Percentiles rank a stretch among this genome's conserved stretches.
Evolutionary conservation across 2,888 invertebrate species (phyloP).

Genomic region (Rhamphomyia laevipes): DNA sequence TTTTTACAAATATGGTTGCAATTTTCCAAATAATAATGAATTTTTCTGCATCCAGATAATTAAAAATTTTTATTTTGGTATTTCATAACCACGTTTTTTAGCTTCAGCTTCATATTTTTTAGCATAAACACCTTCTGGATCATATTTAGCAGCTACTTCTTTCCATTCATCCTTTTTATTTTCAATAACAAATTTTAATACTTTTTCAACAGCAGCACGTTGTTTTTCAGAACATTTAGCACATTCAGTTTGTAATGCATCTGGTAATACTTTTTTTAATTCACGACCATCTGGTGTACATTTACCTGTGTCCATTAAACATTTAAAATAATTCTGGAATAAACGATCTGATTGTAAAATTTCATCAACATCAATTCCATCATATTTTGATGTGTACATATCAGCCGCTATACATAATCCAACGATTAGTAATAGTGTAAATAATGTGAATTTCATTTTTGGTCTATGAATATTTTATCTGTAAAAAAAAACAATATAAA

Average conservation of each 20-base stretch:
- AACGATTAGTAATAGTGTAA: slow-evolving; percentile 35
- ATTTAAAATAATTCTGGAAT: slow-evolving; percentile 49
- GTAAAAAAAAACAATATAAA: background rate
- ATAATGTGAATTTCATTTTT: slow-evolving; percentile 38
- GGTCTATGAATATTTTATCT: background rate
- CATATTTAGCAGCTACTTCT: slow-evolving; percentile 53
- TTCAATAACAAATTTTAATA: slow-evolving; percentile 53
- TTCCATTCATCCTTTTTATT: slow-evolving; percentile 53
- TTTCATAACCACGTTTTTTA: slow-evolving; percentile 38
- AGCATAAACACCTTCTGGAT: slow-evolving; percentile 53
- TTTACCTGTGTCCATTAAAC: slow-evolving; percentile 48
- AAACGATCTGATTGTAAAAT: slow-evolving; percentile 52
- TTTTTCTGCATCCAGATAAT: too few relatives aligned
- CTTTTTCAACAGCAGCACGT: slow-evolving; percentile 48
- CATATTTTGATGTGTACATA: slow-evolving; percentile 53
- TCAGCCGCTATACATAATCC: slow-evolving; percentile 35
- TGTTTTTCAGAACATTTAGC: slow-evolving; percentile 55
- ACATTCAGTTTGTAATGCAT: slow-evolving; percentile 57
- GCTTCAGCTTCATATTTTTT: slow-evolving; percentile 51
- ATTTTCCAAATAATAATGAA: too few relatives aligned
- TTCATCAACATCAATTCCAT: slow-evolving; percentile 53
- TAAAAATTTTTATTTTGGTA: slow-evolving; percentile 1
- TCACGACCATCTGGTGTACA: slow-evolving; percentile 59
- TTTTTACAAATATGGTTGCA: too few relatives aligned
- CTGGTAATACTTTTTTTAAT: slow-evolving; percentile 59